A percentile compares a stretch with the other conserved stretches of the same genome.
Conservation (phyloP, 2,888 invertebrate species). For the Drosophila mayaguana region DNA sequence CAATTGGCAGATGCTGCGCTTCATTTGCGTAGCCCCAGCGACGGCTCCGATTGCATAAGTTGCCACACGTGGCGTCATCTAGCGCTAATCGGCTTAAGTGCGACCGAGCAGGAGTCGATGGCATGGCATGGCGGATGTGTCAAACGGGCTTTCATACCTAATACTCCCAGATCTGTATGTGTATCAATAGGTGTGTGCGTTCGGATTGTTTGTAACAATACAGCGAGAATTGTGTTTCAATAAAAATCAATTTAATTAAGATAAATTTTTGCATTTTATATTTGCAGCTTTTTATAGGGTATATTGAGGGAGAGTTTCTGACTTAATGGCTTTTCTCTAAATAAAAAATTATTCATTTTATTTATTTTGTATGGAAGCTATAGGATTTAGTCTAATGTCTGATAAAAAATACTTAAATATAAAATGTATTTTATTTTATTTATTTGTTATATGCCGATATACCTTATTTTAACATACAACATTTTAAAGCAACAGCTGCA, state of each 20-base stretch:
- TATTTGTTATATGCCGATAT: too few relatives aligned
- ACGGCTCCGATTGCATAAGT: conserved; percentile 38
- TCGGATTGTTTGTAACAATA: conserved; percentile 15
- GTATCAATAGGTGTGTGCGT: conserved; percentile 2
- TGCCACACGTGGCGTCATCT: conserved; percentile 29
- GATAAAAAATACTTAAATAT: too few relatives aligned
- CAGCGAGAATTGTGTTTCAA: conserved; percentile 31
- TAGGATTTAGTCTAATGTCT: too few relatives aligned
- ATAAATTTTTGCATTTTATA: not conserved
- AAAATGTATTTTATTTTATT: too few relatives aligned
- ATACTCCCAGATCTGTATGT: not conserved
- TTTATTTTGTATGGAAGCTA: too few relatives aligned
- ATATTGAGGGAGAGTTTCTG: too few relatives aligned
- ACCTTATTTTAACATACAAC: too few relatives aligned
- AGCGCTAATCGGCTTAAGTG: conserved; percentile 62
- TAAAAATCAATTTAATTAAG: conserved; percentile 13
- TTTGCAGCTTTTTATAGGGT: too few relatives aligned
- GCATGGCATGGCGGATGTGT: conserved; percentile 6
- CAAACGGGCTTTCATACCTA: conserved; percentile 19
- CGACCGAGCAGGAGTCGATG: conserved; percentile 10
- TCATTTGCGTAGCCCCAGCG: conserved; percentile 43
- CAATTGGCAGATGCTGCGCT: conserved; percentile 58
- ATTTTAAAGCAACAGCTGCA: too few relatives aligned
- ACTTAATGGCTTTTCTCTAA: too few relatives aligned
- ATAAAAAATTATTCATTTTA: too few relatives aligned